Evolutionary conservation across 2,113 vertebrate species (phyloP).

Genomic region (Erythrocercus mccallii): DNA sequence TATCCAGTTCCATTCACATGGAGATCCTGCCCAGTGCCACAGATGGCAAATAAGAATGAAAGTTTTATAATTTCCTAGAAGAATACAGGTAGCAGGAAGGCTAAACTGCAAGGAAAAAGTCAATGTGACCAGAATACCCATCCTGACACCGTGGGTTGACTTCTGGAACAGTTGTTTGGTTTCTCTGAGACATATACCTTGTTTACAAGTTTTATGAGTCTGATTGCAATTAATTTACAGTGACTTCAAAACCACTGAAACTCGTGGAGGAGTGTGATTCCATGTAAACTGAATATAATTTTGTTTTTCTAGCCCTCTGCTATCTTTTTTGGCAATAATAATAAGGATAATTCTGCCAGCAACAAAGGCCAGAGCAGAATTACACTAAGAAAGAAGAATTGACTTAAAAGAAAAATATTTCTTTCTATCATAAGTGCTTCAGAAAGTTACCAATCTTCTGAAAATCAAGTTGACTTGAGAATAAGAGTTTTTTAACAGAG

Average conservation of each 20-base stretch:
- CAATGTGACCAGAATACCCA: background rate
- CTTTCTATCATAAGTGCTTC: background rate
- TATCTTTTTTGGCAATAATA: background rate
- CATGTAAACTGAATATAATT: background rate
- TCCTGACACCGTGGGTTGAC: accelerated
- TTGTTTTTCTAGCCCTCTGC: background rate
- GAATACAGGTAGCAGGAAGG: background rate
- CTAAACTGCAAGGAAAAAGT: background rate
- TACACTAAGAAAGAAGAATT: background rate
- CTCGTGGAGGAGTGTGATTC: background rate
- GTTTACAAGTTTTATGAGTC: background rate
- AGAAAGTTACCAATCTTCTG: background rate
- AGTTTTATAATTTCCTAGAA: background rate
- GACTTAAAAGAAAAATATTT: background rate
- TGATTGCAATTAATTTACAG: background rate
- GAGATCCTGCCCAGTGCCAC: background rate
- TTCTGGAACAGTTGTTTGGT: background rate
- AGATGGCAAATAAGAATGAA: background rate
- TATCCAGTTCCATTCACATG: background rate
- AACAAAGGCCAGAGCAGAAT: background rate
- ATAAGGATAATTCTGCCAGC: background rate
- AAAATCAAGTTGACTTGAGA: background rate
- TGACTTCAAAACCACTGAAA: background rate
- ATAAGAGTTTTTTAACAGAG: background rate
- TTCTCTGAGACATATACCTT: background rate